Evolutionary conservation across 2,888 invertebrate species (phyloP), one percentile per base, ranked within the genome.

Genomic region (Melinaea marsaeus): DNA sequence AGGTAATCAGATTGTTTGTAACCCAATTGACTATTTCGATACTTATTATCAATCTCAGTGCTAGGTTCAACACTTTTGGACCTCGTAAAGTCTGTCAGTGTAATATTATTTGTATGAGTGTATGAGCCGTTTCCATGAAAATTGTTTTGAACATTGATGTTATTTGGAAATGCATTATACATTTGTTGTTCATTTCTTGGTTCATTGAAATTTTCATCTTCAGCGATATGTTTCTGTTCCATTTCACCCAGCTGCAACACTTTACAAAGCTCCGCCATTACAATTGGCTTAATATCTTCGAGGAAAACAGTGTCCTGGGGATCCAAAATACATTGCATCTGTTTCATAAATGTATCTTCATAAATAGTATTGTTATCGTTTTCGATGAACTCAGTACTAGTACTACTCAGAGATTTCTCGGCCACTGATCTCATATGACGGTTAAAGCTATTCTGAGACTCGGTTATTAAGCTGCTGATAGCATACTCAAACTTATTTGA

Each of bases 331-430:
- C 92, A 91, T 65, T 92, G 92, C 92, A 92, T 84, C 81, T 95
- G 74, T 86, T 96, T 76, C 95, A 97, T 84, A 92, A 96, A 85
- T 92, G 96, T 91, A 92, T 96, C 75, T 78, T 96, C 76, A 93
- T 93, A 90, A 92, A 95, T 90, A 64, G 95, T 75, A 64, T 90
- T 88, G 67, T 91, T 96, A 58, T 92, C 93, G 72, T 85, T 95
- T 66, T 74, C 94, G 92, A 71, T 87, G 92, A 75, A 92, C 75
- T 78, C 88, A 74, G 81, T 87, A 72, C 82, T 84, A 47, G 86
- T 79, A 59, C 76, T 80, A 62, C 79, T 80, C 1, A 91, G 74
- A 9, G 91, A 90, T 69, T 91, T 90, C 64, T 91, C 91, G 4
- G 91, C 91, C 48, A 85, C 84, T 65, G 87, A 87, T 66, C 91